Evolutionary conservation across 2,113 vertebrate species (phyloP), one percentile per base, ranked within the genome.

Genomic region (Calyptommatus sinebrachiatus): DNA sequence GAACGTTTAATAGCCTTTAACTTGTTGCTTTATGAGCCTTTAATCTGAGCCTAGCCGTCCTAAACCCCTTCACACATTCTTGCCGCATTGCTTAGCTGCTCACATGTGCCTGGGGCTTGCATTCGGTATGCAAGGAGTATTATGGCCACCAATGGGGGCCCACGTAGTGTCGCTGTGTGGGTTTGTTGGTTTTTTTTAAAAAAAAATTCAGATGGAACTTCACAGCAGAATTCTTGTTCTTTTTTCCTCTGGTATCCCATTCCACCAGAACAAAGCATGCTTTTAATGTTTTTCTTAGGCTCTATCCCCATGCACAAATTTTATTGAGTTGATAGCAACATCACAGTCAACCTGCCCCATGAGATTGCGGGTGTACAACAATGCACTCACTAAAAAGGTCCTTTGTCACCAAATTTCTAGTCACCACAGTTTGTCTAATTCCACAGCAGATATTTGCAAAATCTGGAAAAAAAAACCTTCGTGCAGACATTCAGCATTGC

Each of bases 261-360:
- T 76, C 81, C 63, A 18, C 50, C 70, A 85, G 88, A 89, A 86
- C 74, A 77, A 35, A 89, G 79, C 6, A 73, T 81, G 14, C 10
- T 8, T 14, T 14, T 50, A 6, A 50, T 50, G 10, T 8, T 16
- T 18, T 24, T 65, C 29, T 21, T 41, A 41, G 35, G 5, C 35
- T 41, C 35, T 41, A 5, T 41, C 5, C 5, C 35, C 35, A 41
- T 41, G 35, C 35, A 41, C 35, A 41, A 41, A 41, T 41, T 41
- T 5, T 41, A 41, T 5, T 5, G 35, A 41, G 35, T 41, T 41
- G 35, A 41, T 41, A 41, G 35, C 35, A 41, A 41, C 35, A 41
- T 41, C 35, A 5, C 35, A 41, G 35, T 41, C 5, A 5, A 41
- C 5, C 35, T 41, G 35, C 35, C 35, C 35, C 35, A 41, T 5